Conservation (phyloP, 1,140 invertebrate species). For the Fopius arisanus region DNA sequence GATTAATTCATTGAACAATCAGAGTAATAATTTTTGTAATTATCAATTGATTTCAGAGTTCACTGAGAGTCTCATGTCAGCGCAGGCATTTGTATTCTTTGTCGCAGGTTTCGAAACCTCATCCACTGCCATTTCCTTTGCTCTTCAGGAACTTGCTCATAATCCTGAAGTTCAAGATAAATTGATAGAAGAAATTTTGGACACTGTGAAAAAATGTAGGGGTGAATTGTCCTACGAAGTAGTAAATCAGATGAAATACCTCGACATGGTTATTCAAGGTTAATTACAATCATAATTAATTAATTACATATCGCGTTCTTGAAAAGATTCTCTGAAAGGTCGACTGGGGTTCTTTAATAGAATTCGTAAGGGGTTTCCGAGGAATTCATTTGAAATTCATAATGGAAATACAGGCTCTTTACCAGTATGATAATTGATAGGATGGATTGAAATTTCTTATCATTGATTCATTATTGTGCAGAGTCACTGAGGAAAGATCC, state of each 20-base stretch:
- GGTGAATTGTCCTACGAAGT: conserved; percentile 45
- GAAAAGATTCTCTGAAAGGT: too few relatives aligned
- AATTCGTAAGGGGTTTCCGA: too few relatives aligned
- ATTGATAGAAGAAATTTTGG: conserved; percentile 60
- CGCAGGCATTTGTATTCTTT: conserved; percentile 45
- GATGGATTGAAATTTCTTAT: background rate
- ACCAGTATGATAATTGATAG: background rate
- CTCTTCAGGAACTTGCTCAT: conserved; percentile 42
- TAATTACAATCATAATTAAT: too few relatives aligned
- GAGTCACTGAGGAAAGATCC: conserved; percentile 69
- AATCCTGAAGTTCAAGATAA: conserved; percentile 38
- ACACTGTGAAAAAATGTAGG: conserved; percentile 38
- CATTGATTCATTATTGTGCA: conserved; percentile 25
- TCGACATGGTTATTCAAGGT: conserved; percentile 40
- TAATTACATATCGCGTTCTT: too few relatives aligned
- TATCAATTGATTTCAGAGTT: conserved; percentile 32
- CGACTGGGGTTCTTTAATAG: too few relatives aligned
- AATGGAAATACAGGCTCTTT: too few relatives aligned
- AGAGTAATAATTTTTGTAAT: background rate
- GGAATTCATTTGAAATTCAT: too few relatives aligned
- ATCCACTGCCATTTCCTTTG: conserved; percentile 37
- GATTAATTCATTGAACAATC: too few relatives aligned
- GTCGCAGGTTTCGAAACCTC: conserved; percentile 46
- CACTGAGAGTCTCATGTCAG: conserved; percentile 35
- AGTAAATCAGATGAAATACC: conserved; percentile 50